These are phyloP conservation scores for Plectrocnemia conspersa DNA, from an alignment of 1,140 invertebrate species.

Conservation along the genomic window DNA sequence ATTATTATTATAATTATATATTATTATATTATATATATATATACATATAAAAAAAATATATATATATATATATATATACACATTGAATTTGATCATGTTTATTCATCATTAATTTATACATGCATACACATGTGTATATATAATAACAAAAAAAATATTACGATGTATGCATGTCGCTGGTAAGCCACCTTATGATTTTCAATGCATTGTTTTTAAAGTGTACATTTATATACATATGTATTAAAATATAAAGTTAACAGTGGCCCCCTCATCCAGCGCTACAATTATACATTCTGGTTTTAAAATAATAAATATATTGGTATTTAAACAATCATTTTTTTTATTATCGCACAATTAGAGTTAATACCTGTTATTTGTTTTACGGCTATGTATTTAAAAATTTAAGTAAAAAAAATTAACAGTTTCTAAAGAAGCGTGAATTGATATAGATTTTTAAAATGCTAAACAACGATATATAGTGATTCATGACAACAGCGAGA, in stretches of 20 bases:
- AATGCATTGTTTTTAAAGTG: slow-evolving; percentile 23
- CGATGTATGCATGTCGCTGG: slow-evolving; percentile 18
- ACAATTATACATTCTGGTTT: slow-evolving; percentile 36
- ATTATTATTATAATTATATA: too few relatives aligned
- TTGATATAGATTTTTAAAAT: too few relatives aligned
- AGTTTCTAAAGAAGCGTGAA: too few relatives aligned
- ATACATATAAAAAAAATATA: slow-evolving; percentile 17
- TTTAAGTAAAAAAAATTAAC: too few relatives aligned
- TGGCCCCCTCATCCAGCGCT: slow-evolving; percentile 20
- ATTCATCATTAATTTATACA: too few relatives aligned
- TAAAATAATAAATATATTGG: slow-evolving; percentile 37
- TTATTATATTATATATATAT: too few relatives aligned
- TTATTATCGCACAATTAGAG: too few relatives aligned
- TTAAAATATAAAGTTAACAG: slow-evolving; percentile 29
- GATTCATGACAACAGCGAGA: too few relatives aligned
- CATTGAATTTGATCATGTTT: too few relatives aligned
- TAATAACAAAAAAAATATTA: slow-evolving; percentile 18
- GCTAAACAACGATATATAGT: too few relatives aligned
- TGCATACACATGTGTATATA: slow-evolving; percentile 10
- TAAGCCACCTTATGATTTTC: slow-evolving; percentile 15
- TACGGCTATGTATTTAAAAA: too few relatives aligned
- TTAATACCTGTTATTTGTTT: too few relatives aligned
- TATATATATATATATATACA: slow-evolving; percentile 20
- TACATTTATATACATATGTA: slow-evolving; percentile 26
- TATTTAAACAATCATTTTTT: slow-evolving; percentile 28